phyloP scores from a whole-genome alignment of 2,888 invertebrate genomes.

The Bursaphelenchus okinawaensis region DNA sequence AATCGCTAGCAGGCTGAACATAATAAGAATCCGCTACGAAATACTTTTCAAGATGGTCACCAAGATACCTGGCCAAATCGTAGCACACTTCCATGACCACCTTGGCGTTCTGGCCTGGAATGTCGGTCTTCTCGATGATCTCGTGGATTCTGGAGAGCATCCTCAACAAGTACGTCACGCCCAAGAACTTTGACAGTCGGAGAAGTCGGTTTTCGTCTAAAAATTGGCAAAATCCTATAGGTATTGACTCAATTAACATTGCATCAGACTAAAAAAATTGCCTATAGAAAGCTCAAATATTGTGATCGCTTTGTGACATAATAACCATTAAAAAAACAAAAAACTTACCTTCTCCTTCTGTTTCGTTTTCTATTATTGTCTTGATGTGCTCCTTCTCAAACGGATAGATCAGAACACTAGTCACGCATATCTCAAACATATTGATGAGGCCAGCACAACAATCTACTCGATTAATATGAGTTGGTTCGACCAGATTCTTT shows the following conservation, averaged over 20 bases:
- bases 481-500: background rate
- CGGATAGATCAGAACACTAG: background rate
- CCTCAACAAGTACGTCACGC: background rate
- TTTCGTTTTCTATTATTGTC: background rate
- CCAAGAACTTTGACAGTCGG: background rate
- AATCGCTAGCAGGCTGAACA: background rate
- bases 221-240: no score
- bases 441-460: background rate
- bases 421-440: background rate
- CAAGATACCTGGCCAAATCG: background rate
- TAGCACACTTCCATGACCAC: background rate
- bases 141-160: slow-evolving; percentile 1
- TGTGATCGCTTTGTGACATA: no score
- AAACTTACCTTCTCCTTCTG: background rate
- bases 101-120: background rate
- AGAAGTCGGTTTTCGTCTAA: background rate
- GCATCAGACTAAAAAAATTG: background rate
- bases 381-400: background rate
- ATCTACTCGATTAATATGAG: background rate
- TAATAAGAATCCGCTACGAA: background rate
- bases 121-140: background rate
- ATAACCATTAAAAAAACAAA: background rate
- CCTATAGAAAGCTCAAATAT: no score
- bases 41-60: background rate
- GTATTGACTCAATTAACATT: no score